Percentiles rank a stretch among this genome's conserved stretches.
Evolutionary conservation across 1,140 invertebrate genomes (phyloP).

Genomic region (Prorops nasuta): DNA sequence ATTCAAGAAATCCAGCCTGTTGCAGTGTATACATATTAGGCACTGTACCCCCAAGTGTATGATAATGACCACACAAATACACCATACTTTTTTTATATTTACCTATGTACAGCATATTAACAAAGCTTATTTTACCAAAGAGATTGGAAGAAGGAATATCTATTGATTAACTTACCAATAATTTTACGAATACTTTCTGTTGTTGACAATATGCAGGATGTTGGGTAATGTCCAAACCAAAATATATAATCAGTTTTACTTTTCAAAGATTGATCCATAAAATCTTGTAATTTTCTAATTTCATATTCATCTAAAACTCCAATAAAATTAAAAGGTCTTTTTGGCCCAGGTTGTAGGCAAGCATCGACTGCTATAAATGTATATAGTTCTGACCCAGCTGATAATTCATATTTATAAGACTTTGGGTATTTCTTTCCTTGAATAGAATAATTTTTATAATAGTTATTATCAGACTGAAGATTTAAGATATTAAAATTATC

Average conservation of each 20-base stretch:
- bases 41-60: constrained; percentile 76
- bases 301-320: constrained; percentile 69
- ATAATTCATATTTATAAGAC: constrained; percentile 75
- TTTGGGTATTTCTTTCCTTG: constrained; percentile 70
- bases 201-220: constrained; percentile 76
- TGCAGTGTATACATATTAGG: constrained; percentile 87
- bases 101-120: constrained; percentile 37
- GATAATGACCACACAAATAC: constrained; percentile 93
- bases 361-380: constrained; percentile 87
- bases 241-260: constrained; percentile 64
- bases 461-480: constrained; percentile 70
- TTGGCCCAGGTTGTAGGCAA: constrained; percentile 81
- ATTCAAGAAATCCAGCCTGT: constrained; percentile 78
- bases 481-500: constrained; percentile 87
- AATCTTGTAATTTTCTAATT: constrained; percentile 56
- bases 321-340: constrained; percentile 90
- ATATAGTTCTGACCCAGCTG: constrained; percentile 61
- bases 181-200: constrained; percentile 60
- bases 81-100: constrained; percentile 60
- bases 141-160: too few relatives aligned
- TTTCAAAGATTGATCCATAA: constrained; percentile 54
- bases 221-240: constrained; percentile 94
- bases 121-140: too few relatives aligned
- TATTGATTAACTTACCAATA: constrained; percentile 50
- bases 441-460: constrained; percentile 77